phyloP scores from a whole-genome alignment of 2,888 invertebrate species.

The Cantharis rufa region DNA sequence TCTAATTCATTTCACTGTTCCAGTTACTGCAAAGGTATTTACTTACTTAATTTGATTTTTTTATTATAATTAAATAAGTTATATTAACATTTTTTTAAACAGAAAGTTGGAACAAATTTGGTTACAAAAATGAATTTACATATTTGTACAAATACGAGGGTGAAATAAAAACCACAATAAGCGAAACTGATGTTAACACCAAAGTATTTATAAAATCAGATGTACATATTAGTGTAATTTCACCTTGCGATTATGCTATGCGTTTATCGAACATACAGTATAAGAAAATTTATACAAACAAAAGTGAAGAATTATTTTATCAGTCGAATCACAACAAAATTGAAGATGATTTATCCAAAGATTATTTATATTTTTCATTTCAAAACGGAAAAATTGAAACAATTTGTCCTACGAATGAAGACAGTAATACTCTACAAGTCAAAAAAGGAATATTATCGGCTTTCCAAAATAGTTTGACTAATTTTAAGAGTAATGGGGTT shows the following conservation, averaged over 20 bases:
- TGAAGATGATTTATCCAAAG: constrained; percentile 8
- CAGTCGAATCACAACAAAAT: not conserved
- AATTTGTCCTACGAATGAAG: constrained; percentile 30
- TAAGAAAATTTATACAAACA: constrained; percentile 2
- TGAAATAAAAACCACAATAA: constrained; percentile 11
- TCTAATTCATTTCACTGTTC: constrained; percentile 31
- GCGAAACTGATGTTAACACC: constrained; percentile 18
- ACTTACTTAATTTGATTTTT: not conserved
- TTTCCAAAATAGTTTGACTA: constrained; percentile 35
- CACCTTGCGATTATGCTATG: constrained; percentile 34
- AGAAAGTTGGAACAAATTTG: constrained; percentile 32
- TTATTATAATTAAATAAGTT: too few species aligned
- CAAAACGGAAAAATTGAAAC: constrained; percentile 37
- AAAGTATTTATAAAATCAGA: constrained; percentile 22
- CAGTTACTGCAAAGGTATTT: constrained; percentile 38
- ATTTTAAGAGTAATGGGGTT: constrained; percentile 21
- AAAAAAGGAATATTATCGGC: constrained; percentile 36
- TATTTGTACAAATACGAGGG: constrained; percentile 34
- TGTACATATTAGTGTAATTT: constrained; percentile 24
- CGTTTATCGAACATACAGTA: constrained; percentile 12
- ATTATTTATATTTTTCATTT: constrained; percentile 33
- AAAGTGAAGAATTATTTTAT: not conserved
- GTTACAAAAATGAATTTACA: constrained; percentile 29
- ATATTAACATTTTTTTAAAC: constrained; percentile 2
- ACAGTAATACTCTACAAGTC: constrained; percentile 30